Evolutionary conservation across 2,888 invertebrate genomes (phyloP).

Genomic region (Acanthopleura granulata): DNA sequence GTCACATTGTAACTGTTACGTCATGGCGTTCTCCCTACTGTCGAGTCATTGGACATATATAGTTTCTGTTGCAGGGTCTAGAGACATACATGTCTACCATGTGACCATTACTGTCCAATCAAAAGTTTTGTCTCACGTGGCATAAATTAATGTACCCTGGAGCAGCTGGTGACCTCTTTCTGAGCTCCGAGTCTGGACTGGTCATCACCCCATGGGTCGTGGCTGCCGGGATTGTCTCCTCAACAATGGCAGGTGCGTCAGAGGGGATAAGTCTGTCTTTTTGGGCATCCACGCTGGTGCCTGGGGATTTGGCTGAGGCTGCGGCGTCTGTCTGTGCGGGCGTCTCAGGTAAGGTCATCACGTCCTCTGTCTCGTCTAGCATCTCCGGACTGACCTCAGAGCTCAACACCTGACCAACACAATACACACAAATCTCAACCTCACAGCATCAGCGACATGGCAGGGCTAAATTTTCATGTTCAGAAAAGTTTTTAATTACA

Average conservation of each 20-base stretch:
- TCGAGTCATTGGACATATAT: no score
- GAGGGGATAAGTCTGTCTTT: constrained; percentile 20
- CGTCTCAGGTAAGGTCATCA: constrained; percentile 9
- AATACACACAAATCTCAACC: no score
- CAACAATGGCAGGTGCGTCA: constrained; percentile 12
- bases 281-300: constrained; percentile 18
- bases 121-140: constrained; percentile 26
- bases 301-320: constrained; percentile 19
- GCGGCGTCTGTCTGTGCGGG: constrained; percentile 17
- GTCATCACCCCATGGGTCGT: constrained; percentile 26
- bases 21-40: no score
- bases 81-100: no score
- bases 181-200: constrained; percentile 35
- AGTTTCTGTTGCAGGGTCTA: no score
- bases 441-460: no score
- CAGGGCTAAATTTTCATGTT: no score
- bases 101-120: no score
- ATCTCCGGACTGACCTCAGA: constrained; percentile 50
- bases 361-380: constrained; percentile 32
- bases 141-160: constrained; percentile 44
- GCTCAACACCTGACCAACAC: constrained; percentile 49
- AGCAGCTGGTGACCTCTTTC: constrained; percentile 42
- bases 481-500: no score
- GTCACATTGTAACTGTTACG: no score
- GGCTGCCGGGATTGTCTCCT: constrained; percentile 7